Conservation (phyloP, 2,888 invertebrate genomes). For the Sarcophaga rosellei region DNA sequence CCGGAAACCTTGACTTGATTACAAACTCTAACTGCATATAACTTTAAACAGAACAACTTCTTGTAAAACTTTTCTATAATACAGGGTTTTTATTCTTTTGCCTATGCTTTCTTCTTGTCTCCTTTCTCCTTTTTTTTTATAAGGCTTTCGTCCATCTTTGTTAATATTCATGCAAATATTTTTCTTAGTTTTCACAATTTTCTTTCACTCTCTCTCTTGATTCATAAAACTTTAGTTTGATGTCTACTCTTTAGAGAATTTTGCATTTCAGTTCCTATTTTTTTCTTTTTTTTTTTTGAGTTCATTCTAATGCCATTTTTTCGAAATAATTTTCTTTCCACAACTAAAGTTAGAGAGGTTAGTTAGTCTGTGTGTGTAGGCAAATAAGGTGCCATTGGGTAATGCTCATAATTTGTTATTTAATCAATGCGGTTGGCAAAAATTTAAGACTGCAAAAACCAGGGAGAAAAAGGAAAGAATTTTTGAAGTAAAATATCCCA, state of each 20-base stretch:
- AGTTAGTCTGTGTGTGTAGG: constrained; percentile 22
- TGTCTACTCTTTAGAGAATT: constrained; percentile 56
- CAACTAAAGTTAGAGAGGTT: background rate
- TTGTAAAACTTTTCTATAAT: constrained; percentile 46
- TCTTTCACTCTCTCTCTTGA: background rate
- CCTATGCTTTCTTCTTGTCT: constrained; percentile 16
- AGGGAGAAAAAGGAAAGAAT: background rate
- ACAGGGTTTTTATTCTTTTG: constrained; percentile 26
- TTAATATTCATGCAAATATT: constrained; percentile 59
- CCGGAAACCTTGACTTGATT: constrained; percentile 65
- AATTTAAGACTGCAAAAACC: background rate
- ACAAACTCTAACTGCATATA: constrained; percentile 51
- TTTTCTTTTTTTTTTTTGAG: background rate
- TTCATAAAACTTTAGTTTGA: constrained; percentile 51
- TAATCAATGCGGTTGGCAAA: constrained; percentile 44
- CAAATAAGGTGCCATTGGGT: constrained; percentile 43
- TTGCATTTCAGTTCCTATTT: constrained; percentile 48
- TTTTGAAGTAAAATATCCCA: constrained; percentile 21
- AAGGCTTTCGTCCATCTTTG: constrained; percentile 26
- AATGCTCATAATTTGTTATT: constrained; percentile 51
- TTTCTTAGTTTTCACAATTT: constrained; percentile 24
- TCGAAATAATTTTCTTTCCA: background rate
- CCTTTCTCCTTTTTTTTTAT: background rate
- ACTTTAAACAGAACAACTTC: constrained; percentile 57
- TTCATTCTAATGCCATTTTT: background rate